phyloP scores from a whole-genome alignment of 2,888 invertebrate species.

The Lasioglossum leucozonium region DNA sequence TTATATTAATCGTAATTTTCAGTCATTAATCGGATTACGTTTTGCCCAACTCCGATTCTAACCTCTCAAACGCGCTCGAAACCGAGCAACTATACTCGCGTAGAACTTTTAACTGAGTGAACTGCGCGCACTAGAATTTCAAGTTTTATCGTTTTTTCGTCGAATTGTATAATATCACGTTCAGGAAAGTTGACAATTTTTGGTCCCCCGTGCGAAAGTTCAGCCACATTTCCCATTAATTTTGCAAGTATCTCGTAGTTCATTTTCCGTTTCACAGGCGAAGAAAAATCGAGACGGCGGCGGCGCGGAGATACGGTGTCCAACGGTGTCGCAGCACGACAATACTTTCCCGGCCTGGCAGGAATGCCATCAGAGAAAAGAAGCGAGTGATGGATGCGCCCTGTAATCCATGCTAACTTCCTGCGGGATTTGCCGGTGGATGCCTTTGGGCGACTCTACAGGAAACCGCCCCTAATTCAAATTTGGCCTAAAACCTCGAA shows the following conservation, averaged over 20 bases:
- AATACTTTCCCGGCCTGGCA: conserved; percentile 37
- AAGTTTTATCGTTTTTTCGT: no score
- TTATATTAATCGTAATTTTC: no score
- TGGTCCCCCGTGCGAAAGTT: no score
- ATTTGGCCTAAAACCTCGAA: conserved; percentile 81
- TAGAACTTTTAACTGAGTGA: no score
- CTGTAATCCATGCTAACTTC: conserved; percentile 84
- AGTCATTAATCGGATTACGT: no score
- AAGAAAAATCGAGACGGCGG: background rate
- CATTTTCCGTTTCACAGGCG: background rate
- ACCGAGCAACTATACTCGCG: no score
- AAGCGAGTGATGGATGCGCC: conserved; percentile 83
- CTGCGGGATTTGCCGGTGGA: conserved; percentile 81
- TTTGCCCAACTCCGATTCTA: no score
- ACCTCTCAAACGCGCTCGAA: no score
- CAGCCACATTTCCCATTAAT: background rate
- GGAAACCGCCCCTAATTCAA: conserved; percentile 75
- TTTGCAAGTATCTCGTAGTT: background rate
- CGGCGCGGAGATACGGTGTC: background rate
- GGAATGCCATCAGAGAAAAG: conserved; percentile 68
- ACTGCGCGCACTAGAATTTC: no score
- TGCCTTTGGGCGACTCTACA: conserved; percentile 68
- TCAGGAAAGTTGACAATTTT: no score
- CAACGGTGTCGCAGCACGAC: background rate
- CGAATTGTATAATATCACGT: no score